Evolutionary conservation across 1,140 invertebrate genomes (phyloP).

Genomic region (Anoplophora glabripennis): DNA sequence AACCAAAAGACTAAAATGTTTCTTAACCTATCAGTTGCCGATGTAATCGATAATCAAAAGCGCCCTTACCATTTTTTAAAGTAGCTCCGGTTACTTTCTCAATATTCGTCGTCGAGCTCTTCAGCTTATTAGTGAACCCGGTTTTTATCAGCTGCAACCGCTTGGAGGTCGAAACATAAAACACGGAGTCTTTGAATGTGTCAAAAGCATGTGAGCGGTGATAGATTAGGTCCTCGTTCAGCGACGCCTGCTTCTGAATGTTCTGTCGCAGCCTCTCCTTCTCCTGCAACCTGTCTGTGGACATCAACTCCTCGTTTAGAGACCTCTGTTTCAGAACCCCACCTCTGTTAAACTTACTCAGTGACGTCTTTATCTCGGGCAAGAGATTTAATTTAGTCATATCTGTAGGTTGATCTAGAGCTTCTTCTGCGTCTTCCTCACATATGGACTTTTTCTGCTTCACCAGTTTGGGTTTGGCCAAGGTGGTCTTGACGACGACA

Average conservation of each 20-base stretch:
- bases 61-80: slow-evolving; percentile 31
- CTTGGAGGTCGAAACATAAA: slow-evolving; percentile 70
- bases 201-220: slow-evolving; percentile 66
- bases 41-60: too few relatives aligned
- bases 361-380: slow-evolving; percentile 55
- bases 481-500: slow-evolving; percentile 37
- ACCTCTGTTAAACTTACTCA: slow-evolving; percentile 46
- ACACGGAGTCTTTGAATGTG: slow-evolving; percentile 69
- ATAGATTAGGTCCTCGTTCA: slow-evolving; percentile 83
- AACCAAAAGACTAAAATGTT: neutral
- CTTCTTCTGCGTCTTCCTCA: slow-evolving; percentile 65
- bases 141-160: slow-evolving; percentile 81
- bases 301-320: slow-evolving; percentile 86
- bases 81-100: slow-evolving; percentile 72
- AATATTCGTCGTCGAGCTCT: slow-evolving; percentile 75
- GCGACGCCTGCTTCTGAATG: slow-evolving; percentile 83
- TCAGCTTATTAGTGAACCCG: slow-evolving; percentile 68
- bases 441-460: slow-evolving; percentile 78
- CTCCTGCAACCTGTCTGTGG: slow-evolving; percentile 74
- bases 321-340: slow-evolving; percentile 81
- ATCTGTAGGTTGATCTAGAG: slow-evolving; percentile 61
- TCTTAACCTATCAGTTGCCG: slow-evolving; percentile 1
- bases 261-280: slow-evolving; percentile 80
- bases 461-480: slow-evolving; percentile 65
- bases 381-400: slow-evolving; percentile 61